Base-by-base conservation (phyloP, 2,888 invertebrate species). In the Pseudoips prasinana region DNA sequence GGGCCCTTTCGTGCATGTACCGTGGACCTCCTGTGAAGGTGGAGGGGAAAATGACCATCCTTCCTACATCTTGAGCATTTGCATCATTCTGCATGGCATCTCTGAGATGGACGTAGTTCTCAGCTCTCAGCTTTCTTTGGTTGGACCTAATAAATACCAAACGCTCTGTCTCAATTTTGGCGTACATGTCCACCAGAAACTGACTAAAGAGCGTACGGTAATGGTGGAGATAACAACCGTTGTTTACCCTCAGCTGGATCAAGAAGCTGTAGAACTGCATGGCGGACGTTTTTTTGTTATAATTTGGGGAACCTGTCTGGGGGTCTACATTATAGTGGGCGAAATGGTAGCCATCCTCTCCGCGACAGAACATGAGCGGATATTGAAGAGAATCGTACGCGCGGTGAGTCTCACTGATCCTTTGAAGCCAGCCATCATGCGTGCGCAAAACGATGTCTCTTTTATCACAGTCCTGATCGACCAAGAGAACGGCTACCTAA, bases 291-390 rank as follows among this genome's bases (percentile, higher is more conserved):
- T 10, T 25, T 25, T 25, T 25, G 7, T 25, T 25, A 11, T 9
- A 23, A 9, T 23, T 25, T 7, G 25, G 27, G n/a, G 1, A 1
- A 1, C 14, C 22, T 22, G 30, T 24, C 3, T 2, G 1, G 1
- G 24, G 28, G 10, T 34, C 8, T 18, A 10, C 10, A 26, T 50
- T 39, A 8, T 25, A 4, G 3, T 51, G 6, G 1, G 17, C 22
- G 8, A 61, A 46, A 28, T 53, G 19, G 10, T 60, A 56, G 0
- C 50, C 58, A 11, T 58, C 50, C 34, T 58, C 41, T 1, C 58
- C 50, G 1, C 33, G 30, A 20, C 37, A 36, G 17, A 29, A 54
- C n/a, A n/a, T n/a, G n/a, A 54, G 14, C 0, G 57, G 49, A 30
- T 56, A 55, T 25, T 61, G 54, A 7, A 57, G 20, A 1, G 39